A percentile compares a stretch with the other conserved stretches of the same genome.
These are phyloP conservation scores for Caenorhabditis briggsae DNA, from an alignment of 1,140 invertebrate species.

Conservation along the genomic window DNA sequence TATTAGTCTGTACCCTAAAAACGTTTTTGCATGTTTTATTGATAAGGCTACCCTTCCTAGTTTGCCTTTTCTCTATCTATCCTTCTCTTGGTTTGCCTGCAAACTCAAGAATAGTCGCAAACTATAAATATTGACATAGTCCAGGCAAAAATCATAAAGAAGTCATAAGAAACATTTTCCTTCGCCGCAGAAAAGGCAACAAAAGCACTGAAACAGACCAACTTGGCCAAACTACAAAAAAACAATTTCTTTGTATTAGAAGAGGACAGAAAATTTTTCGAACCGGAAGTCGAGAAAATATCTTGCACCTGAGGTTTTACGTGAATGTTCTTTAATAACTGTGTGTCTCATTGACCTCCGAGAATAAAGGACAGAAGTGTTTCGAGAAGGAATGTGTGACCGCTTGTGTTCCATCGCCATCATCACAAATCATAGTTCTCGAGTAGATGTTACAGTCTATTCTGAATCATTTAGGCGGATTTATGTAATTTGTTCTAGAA, in stretches of 20 bases:
- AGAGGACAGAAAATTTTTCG: background rate
- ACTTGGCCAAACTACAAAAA: conserved; percentile 43
- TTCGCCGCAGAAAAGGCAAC: no score
- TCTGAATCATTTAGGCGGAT: background rate
- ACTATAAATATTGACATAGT: conserved; percentile 24
- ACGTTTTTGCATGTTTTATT: background rate
- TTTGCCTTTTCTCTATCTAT: background rate
- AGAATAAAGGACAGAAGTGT: background rate
- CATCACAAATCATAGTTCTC: conserved; percentile 28
- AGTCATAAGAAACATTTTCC: conserved; percentile 34
- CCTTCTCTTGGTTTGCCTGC: background rate
- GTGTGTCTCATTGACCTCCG: conserved; percentile 13
- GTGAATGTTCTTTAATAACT: background rate
- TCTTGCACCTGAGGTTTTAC: background rate
- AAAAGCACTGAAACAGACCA: conserved; percentile 33
- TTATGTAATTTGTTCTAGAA: no score
- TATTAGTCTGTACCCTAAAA: background rate
- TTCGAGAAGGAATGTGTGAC: conserved; percentile 6
- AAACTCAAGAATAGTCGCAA: conserved; percentile 4
- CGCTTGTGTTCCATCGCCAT: background rate
- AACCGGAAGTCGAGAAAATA: conserved; percentile 11
- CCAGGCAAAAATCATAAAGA: conserved; percentile 49
- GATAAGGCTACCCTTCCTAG: conserved; percentile 37
- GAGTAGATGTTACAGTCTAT: conserved; percentile 4
- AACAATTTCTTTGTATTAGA: background rate